phyloP scores from a whole-genome alignment of 2,888 invertebrate genomes.

The Scaptomyza reducta region DNA sequence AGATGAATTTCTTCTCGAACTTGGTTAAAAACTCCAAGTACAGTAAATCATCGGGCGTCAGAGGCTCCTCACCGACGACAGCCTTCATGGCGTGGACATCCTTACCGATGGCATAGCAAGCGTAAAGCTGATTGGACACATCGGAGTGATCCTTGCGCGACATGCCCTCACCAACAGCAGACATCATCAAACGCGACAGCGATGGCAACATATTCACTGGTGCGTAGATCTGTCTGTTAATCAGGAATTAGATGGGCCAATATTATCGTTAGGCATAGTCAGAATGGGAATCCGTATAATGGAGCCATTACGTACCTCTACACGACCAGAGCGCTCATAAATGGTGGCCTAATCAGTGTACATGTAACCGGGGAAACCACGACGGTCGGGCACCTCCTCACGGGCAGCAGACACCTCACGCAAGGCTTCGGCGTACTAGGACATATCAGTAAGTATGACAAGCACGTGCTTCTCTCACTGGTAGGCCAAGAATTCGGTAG shows the following conservation, averaged over 20 bases:
- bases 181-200: conserved; percentile 99
- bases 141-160: conserved; percentile 99
- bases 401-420: no score
- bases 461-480: no score
- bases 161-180: conserved; percentile 99
- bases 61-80: conserved; percentile 99
- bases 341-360: conserved; percentile 99
- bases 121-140: conserved; percentile 99
- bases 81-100: conserved; percentile 99
- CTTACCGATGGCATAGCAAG: no score
- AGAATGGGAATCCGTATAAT: conserved; percentile 99
- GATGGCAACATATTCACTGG: no score
- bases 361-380: no score
- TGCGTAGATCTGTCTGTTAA: conserved; percentile 99
- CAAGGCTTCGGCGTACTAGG: no score
- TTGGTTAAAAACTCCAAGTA: conserved; percentile 99
- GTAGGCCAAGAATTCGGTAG: conserved; percentile 99
- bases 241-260: conserved; percentile 99
- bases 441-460: no score
- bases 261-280: conserved; percentile 99
- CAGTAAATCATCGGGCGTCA: conserved; percentile 98
- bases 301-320: conserved; percentile 99
- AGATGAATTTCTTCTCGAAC: conserved; percentile 99
- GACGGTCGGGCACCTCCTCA: no score
- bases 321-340: conserved; percentile 99